Conservation (phyloP, 2,888 invertebrate genomes). For the Alitta virens region DNA sequence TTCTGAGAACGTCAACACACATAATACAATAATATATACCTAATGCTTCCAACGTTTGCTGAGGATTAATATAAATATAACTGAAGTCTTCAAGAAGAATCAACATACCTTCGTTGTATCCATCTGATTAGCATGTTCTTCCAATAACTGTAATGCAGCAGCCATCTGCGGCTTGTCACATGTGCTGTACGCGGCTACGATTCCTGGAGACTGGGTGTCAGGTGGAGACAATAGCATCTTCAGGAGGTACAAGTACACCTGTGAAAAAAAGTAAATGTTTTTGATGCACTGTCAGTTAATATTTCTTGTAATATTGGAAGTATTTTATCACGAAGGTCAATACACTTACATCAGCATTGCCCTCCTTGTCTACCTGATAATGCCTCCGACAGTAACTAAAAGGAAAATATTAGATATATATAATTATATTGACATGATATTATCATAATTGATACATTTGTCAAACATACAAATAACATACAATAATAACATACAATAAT, state of each 20-base stretch:
- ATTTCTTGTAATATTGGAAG: too few relatives aligned
- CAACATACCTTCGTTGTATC: constrained; percentile 74
- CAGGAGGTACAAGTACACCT: constrained; percentile 68
- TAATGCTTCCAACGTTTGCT: too few relatives aligned
- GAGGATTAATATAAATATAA: too few relatives aligned
- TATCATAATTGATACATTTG: background rate
- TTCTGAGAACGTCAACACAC: background rate
- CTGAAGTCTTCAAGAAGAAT: too few relatives aligned
- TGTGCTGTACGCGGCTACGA: constrained; percentile 53
- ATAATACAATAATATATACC: too few relatives aligned
- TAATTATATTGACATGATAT: background rate
- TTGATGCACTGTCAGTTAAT: too few relatives aligned
- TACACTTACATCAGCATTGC: constrained; percentile 50
- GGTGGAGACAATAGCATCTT: constrained; percentile 64
- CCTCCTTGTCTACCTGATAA: constrained; percentile 56
- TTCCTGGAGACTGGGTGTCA: constrained; percentile 56
- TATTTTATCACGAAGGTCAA: too few relatives aligned
- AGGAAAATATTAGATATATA: constrained; percentile 12
- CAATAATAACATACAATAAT: background rate
- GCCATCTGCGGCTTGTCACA: constrained; percentile 71
- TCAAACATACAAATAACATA: background rate
- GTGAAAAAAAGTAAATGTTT: constrained; percentile 1
- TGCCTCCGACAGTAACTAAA: constrained; percentile 63
- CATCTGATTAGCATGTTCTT: constrained; percentile 80
- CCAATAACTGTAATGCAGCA: constrained; percentile 76